Evolutionary conservation across 64 coral and sea anemone genomes (phyloP).

Genomic region (Acropora yongei): DNA sequence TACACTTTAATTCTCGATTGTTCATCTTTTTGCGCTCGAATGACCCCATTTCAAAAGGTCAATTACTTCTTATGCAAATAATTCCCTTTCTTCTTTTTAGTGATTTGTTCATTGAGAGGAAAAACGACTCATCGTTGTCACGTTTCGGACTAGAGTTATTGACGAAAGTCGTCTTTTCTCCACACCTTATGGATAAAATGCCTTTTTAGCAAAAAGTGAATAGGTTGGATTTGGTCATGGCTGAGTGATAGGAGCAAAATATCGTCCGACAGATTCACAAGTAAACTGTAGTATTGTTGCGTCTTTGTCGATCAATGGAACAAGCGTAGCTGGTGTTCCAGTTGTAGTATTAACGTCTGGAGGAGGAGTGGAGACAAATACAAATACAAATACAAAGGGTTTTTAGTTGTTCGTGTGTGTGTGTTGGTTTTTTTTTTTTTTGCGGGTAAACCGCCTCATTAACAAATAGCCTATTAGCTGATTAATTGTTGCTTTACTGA

Average conservation of each 20-base stretch:
- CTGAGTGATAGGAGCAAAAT: neutral
- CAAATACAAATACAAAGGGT: too few species aligned
- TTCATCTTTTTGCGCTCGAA: constrained; percentile 18
- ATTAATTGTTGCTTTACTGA: neutral
- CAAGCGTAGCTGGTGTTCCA: neutral
- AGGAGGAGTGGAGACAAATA: neutral
- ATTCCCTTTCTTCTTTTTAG: neutral
- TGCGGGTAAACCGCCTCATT: neutral
- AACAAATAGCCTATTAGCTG: neutral
- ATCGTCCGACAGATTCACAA: neutral
- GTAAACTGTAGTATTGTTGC: neutral
- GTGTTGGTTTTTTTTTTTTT: too few species aligned
- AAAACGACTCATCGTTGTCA: too few species aligned
- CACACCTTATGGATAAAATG: too few species aligned
- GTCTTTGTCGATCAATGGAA: neutral
- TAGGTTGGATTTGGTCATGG: neutral
- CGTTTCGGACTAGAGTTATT: too few species aligned
- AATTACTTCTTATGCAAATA: constrained; percentile 8
- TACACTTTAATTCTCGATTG: neutral
- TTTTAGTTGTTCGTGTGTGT: too few species aligned
- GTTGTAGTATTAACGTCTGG: neutral
- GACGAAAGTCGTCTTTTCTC: too few species aligned
- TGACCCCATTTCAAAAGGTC: neutral
- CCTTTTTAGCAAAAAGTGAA: neutral
- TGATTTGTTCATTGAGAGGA: neutral